A percentile compares a stretch with the other conserved stretches of the same genome.
Evolutionary conservation across 2,113 vertebrate species (phyloP).

Genomic region (Greenwoodochromis staneri): DNA sequence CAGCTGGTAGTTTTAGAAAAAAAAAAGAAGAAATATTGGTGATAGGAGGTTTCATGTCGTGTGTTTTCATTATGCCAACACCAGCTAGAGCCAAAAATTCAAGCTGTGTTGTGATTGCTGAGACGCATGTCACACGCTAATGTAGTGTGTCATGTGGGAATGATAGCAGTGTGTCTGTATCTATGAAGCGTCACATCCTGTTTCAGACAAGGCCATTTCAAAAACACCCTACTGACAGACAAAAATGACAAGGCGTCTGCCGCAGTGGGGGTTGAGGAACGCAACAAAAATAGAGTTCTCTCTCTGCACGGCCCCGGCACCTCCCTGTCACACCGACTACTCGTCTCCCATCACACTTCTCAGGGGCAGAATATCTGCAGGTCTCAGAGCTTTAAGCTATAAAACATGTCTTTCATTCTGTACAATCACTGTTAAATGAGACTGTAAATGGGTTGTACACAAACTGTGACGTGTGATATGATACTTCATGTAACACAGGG

Average conservation of each 20-base stretch:
- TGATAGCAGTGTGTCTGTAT: slow-evolving; percentile 59
- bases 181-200: slow-evolving; percentile 23
- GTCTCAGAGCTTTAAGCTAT: background rate
- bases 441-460: background rate
- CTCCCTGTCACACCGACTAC: background rate
- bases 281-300: slow-evolving; percentile 10
- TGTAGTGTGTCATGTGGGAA: slow-evolving; percentile 47
- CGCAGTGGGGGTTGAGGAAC: slow-evolving; percentile 15
- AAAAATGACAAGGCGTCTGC: slow-evolving; percentile 37
- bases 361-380: background rate
- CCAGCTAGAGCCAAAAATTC: background rate
- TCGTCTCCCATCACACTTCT: background rate
- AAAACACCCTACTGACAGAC: slow-evolving; percentile 35
- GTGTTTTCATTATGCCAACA: background rate
- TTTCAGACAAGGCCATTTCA: slow-evolving; percentile 28
- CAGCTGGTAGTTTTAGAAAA: background rate
- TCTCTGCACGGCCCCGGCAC: background rate
- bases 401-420: background rate
- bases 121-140: slow-evolving; percentile 13
- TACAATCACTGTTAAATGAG: background rate
- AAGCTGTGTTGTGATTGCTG: slow-evolving; percentile 5
- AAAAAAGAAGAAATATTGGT: background rate
- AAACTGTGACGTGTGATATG: background rate
- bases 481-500: background rate
- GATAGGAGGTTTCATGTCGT: background rate